Conservation (phyloP, 1,140 invertebrate genomes). For the Caenorhabditis remanei region DNA sequence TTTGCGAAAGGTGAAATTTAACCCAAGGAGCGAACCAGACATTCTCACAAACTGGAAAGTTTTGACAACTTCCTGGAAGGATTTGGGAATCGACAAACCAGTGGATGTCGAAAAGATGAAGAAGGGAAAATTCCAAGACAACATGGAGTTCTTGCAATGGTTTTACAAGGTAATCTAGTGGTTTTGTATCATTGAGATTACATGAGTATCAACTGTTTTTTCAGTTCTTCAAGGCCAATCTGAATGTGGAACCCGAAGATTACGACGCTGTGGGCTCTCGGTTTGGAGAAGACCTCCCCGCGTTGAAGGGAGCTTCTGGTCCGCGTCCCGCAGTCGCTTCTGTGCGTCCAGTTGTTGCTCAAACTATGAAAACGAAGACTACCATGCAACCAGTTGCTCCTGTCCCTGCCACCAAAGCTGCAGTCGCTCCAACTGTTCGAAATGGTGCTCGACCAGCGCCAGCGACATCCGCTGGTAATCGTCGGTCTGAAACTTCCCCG, state of each 20-base stretch:
- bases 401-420: not conserved
- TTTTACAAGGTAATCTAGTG: slow-evolving; percentile 86
- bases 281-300: slow-evolving; percentile 22
- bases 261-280: slow-evolving; percentile 12
- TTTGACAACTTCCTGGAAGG: slow-evolving; percentile 93
- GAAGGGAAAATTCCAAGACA: slow-evolving; percentile 93
- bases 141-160: slow-evolving; percentile 99
- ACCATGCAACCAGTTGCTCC: not conserved
- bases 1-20: slow-evolving; percentile 92
- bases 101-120: slow-evolving; percentile 95
- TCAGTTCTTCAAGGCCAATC: slow-evolving; percentile 2
- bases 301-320: slow-evolving; percentile 24
- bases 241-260: not conserved
- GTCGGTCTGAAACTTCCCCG: not conserved
- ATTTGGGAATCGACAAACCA: slow-evolving; percentile 96
- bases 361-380: not conserved
- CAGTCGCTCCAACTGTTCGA: not conserved
- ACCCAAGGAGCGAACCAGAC: slow-evolving; percentile 96
- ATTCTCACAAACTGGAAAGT: slow-evolving; percentile 99
- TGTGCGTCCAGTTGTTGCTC: slow-evolving; percentile 11
- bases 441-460: slow-evolving; percentile 10
- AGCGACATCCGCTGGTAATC: slow-evolving; percentile 1
- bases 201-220: not conserved
- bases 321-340: slow-evolving; percentile 5
- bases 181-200: not conserved